Evolutionary conservation across 2,797 vertebrate genomes (phyloP).

Genomic region (Hemibagrus guttatus): DNA sequence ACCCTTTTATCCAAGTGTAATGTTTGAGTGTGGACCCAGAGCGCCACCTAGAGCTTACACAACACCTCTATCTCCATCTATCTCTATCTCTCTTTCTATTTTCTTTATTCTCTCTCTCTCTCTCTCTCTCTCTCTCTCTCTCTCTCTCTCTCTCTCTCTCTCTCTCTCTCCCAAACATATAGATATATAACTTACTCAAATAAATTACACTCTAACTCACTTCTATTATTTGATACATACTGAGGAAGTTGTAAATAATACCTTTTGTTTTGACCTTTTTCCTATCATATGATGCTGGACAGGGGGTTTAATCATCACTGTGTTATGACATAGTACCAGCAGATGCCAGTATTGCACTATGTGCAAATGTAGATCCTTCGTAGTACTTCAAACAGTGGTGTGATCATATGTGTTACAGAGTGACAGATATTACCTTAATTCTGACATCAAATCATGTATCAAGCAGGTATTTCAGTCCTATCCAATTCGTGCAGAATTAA

Average conservation of each 20-base stretch:
- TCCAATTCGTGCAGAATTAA: neutral
- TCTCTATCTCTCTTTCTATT: neutral
- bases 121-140: neutral
- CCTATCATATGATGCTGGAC: neutral
- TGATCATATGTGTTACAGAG: neutral
- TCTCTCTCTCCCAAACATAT: neutral
- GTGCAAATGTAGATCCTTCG: neutral
- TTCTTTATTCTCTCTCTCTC: neutral
- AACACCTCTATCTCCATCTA: neutral
- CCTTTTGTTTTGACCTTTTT: neutral
- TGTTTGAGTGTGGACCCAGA: conserved; percentile 26
- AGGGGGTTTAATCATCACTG: neutral
- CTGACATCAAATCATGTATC: neutral
- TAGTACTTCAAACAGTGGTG: neutral
- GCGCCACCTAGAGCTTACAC: conserved; percentile 41
- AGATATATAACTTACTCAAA: neutral
- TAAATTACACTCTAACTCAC: too few species aligned
- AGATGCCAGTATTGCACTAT: conserved; percentile 50
- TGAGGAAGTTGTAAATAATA: neutral
- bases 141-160: neutral
- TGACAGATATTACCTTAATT: neutral
- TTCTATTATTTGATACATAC: neutral
- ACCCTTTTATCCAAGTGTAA: neutral
- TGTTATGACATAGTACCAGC: conserved; percentile 34
- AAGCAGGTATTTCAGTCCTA: neutral